phyloP scores from a whole-genome alignment of 2,113 vertebrate species.

The Eurypyga helias region DNA sequence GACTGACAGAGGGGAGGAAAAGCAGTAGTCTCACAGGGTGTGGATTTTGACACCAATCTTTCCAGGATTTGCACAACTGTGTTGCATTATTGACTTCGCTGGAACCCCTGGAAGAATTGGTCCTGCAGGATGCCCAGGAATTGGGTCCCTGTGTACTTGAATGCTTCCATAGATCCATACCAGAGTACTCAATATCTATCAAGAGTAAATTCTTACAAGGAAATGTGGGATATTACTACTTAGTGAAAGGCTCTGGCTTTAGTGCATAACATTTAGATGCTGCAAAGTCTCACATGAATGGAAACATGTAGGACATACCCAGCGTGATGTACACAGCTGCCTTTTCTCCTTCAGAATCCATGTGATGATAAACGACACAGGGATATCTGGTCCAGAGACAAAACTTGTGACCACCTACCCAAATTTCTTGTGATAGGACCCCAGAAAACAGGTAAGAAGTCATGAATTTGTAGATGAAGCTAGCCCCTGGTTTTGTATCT shows the following conservation, averaged over 20 bases:
- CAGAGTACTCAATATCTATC: neutral
- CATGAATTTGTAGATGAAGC: neutral
- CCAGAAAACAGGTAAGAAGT: constrained; percentile 81
- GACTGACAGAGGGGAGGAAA: neutral
- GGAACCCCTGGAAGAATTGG: neutral
- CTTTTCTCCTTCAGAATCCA: constrained; percentile 73
- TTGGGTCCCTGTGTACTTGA: neutral
- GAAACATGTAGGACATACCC: too few species aligned
- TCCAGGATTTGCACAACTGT: neutral
- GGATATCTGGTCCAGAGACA: constrained; percentile 86
- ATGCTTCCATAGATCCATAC: neutral
- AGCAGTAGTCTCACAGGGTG: neutral
- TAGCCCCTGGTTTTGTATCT: neutral
- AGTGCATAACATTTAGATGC: neutral
- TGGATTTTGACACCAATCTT: neutral
- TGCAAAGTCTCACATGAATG: accelerated
- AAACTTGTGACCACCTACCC: constrained; percentile 82
- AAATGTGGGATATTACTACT: neutral
- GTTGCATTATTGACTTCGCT: neutral
- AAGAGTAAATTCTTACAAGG: neutral
- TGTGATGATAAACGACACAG: constrained; percentile 84
- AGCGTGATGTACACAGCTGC: neutral
- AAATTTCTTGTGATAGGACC: constrained; percentile 85
- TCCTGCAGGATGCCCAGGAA: neutral
- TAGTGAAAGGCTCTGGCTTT: neutral